Percentiles rank a stretch among this genome's conserved stretches.
phyloP scores from a whole-genome alignment of 2,797 vertebrate genomes.

The Falco concolor region DNA sequence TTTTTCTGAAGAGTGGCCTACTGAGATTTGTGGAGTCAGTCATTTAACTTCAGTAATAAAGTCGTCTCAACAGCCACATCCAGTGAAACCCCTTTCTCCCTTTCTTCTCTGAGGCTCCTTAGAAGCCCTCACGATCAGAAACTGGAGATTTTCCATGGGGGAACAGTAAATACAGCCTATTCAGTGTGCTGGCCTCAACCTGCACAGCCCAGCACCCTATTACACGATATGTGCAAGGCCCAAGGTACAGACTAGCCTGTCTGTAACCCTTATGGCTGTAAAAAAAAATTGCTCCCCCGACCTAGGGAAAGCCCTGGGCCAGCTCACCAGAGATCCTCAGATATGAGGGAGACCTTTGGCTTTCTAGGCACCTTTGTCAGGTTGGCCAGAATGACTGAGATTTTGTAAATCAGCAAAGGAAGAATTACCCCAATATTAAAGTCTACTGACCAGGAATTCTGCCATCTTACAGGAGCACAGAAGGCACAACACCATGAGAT shows the following conservation, averaged over 20 bases:
- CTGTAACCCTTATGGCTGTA: neutral
- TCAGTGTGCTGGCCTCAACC: rapidly evolving
- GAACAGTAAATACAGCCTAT: neutral
- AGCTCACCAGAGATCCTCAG: neutral
- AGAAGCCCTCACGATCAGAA: neutral
- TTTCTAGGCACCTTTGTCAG: neutral
- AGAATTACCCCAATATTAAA: neutral
- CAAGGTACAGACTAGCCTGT: too few species aligned
- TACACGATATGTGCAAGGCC: rapidly evolving
- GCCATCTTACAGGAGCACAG: neutral
- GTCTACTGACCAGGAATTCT: neutral
- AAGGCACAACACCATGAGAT: neutral
- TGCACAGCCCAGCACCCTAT: neutral
- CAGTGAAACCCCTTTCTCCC: neutral
- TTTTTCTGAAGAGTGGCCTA: neutral
- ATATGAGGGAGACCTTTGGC: neutral
- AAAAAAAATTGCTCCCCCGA: neutral
- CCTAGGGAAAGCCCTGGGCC: neutral
- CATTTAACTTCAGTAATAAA: neutral
- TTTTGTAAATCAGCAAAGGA: neutral
- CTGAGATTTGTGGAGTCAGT: neutral
- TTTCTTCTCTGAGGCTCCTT: neutral
- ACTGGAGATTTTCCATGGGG: neutral
- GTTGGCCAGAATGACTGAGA: neutral
- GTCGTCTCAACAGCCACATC: neutral